Percentiles rank a stretch among this genome's conserved stretches.
phyloP scores from a whole-genome alignment of 2,797 vertebrate genomes.

The Hippocampus kuda region DNA sequence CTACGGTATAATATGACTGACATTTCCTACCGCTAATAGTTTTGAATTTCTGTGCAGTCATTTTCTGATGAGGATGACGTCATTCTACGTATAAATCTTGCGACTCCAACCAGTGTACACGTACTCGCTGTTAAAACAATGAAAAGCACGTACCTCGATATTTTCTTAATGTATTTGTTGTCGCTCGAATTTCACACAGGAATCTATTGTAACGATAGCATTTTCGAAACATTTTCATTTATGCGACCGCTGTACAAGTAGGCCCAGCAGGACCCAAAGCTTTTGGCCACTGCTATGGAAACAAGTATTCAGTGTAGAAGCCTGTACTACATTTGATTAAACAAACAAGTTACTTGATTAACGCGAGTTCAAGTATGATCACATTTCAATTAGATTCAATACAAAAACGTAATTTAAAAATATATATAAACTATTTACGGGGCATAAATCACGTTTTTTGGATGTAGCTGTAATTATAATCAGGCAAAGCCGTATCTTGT shows the following conservation, averaged over 20 bases:
- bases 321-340: not conserved
- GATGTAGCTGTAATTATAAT: not conserved
- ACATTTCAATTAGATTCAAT: too few relatives aligned
- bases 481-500: not conserved
- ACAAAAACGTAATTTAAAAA: too few relatives aligned
- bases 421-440: not conserved
- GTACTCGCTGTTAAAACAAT: not conserved
- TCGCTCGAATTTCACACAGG: not conserved
- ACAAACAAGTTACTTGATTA: not conserved
- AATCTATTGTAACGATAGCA: not conserved
- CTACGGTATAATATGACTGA: not conserved
- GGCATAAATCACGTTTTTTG: not conserved
- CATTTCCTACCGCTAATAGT: conserved; percentile 43
- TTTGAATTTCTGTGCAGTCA: conserved; percentile 31
- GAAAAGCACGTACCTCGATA: not conserved
- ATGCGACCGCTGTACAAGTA: not conserved
- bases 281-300: not conserved
- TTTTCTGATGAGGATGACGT: conserved; percentile 26
- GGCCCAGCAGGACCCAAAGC: not conserved
- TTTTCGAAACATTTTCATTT: not conserved
- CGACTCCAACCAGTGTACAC: not conserved
- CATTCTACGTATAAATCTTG: conserved; percentile 15
- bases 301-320: not conserved
- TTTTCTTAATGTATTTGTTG: not conserved
- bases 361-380: too few relatives aligned